These are phyloP conservation scores for Coryphaenoides rupestris DNA, from an alignment of 2,113 vertebrate species.

Conservation along the genomic window DNA sequence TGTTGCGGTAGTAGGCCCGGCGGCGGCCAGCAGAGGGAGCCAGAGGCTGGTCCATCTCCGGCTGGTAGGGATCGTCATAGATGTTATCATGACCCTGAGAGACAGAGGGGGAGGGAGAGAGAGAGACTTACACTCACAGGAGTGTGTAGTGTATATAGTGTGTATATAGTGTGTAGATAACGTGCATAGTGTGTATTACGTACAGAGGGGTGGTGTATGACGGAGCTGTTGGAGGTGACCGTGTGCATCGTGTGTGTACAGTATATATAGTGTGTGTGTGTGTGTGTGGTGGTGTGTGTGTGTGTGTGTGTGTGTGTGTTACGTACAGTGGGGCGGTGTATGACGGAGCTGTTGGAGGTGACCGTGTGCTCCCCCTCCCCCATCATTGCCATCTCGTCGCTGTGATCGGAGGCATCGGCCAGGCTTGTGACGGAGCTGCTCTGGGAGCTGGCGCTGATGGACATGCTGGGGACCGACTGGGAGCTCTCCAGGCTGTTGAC, in stretches of 20 bases:
- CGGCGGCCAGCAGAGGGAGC: conserved; percentile 76
- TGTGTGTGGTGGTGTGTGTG: background rate
- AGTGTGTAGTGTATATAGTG: background rate
- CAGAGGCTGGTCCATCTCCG: conserved; percentile 80
- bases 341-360: conserved; percentile 88
- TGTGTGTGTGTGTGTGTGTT: background rate
- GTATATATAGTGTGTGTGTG: background rate
- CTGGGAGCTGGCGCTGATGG: conserved; percentile 89
- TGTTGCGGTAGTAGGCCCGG: conserved; percentile 73
- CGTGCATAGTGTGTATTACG: background rate
- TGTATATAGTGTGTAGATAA: background rate
- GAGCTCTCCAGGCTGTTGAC: conserved; percentile 91
- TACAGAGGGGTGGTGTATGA: background rate
- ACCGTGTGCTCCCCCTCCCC: conserved; percentile 89
- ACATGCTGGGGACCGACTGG: conserved; percentile 92
- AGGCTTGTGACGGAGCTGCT: conserved; percentile 90
- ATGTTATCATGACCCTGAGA: conserved; percentile 84
- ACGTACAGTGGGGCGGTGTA: conserved; percentile 80
- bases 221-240: background rate
- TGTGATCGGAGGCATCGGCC: conserved; percentile 84
- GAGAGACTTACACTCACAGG: too few relatives aligned
- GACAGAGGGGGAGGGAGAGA: background rate
- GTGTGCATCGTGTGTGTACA: too few relatives aligned
- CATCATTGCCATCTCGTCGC: conserved; percentile 89
- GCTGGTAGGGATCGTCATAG: conserved; percentile 88